A percentile compares a stretch with the other conserved stretches of the same genome.
phyloP scores from a whole-genome alignment of 2,113 vertebrate species.

The Gadus macrocephalus region DNA sequence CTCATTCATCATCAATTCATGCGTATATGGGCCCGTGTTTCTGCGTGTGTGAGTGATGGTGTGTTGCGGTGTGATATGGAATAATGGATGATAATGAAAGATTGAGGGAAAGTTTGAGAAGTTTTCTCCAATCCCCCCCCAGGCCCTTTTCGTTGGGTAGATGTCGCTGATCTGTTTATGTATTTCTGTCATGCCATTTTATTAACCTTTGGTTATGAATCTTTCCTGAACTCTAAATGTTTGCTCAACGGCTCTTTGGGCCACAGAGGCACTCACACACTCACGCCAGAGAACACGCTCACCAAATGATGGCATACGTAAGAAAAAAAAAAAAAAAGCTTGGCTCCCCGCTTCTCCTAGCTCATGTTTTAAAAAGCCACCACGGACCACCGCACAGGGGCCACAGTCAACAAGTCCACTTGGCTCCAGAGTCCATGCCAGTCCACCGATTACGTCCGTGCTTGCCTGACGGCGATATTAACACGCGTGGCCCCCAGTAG shows the following conservation, averaged over 20 bases:
- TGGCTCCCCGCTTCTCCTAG: constrained; percentile 24
- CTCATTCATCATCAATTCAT: constrained; percentile 10
- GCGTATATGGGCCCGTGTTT: constrained; percentile 39
- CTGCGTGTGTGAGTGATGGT: neutral
- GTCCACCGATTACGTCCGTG: constrained; percentile 46
- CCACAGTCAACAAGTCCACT: constrained; percentile 33
- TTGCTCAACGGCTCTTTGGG: constrained; percentile 11
- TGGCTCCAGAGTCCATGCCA: constrained; percentile 48
- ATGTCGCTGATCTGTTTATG: constrained; percentile 55
- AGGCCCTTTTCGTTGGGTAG: constrained; percentile 21
- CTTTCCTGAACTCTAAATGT: constrained; percentile 5
- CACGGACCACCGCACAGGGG: constrained; percentile 31
- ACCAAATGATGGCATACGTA: constrained; percentile 56
- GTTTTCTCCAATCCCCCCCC: too few relatives aligned
- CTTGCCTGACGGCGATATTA: constrained; percentile 55
- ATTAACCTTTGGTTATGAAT: constrained; percentile 35
- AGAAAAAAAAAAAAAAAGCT: constrained; percentile 16
- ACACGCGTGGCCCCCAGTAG: constrained; percentile 36
- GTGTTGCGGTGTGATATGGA: neutral
- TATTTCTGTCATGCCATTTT: constrained; percentile 58
- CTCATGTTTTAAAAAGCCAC: constrained; percentile 4
- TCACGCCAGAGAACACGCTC: constrained; percentile 43
- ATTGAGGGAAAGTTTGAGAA: constrained; percentile 49
- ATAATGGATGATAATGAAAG: constrained; percentile 18
- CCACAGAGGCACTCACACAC: constrained; percentile 43